Percentiles rank a stretch among this genome's conserved stretches.
Conservation (phyloP, 2,888 invertebrate species). For the Periphyllus acericola region DNA sequence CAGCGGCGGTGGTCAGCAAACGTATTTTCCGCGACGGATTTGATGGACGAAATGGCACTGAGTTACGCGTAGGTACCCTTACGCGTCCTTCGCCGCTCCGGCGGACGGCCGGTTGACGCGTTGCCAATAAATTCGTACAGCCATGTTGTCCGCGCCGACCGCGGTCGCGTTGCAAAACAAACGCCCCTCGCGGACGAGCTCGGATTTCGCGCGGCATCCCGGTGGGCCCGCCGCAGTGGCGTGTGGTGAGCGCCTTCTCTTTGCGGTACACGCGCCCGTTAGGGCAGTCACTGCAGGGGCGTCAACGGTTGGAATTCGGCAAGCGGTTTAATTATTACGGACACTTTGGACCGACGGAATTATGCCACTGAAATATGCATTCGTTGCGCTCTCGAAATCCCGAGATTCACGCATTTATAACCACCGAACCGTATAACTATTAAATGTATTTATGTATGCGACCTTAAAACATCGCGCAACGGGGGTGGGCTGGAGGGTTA, state of each 20-base stretch:
- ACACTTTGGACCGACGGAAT: too few species aligned
- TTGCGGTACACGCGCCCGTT: too few species aligned
- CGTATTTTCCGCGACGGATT: constrained; percentile 39
- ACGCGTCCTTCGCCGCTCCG: constrained; percentile 51
- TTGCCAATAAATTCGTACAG: constrained; percentile 29
- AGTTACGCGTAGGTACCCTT: constrained; percentile 38
- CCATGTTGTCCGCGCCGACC: background rate
- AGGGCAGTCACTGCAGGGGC: too few species aligned
- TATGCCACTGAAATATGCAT: too few species aligned
- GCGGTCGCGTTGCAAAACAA: constrained; percentile 33
- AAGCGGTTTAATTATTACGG: too few species aligned
- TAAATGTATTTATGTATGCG: too few species aligned
- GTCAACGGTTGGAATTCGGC: too few species aligned
- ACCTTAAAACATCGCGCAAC: too few species aligned
- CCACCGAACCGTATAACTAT: too few species aligned
- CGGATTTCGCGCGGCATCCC: constrained; percentile 46
- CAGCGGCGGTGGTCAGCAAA: background rate
- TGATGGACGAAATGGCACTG: constrained; percentile 60
- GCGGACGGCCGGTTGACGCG: constrained; percentile 20
- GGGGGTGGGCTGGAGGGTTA: too few species aligned
- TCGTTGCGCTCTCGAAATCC: too few species aligned
- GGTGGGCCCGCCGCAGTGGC: background rate
- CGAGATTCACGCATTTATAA: too few species aligned
- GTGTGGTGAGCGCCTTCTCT: background rate
- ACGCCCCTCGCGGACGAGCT: constrained; percentile 26